Evolutionary conservation across 2,797 vertebrate species (phyloP).

Genomic region (Acanthornis magna): DNA sequence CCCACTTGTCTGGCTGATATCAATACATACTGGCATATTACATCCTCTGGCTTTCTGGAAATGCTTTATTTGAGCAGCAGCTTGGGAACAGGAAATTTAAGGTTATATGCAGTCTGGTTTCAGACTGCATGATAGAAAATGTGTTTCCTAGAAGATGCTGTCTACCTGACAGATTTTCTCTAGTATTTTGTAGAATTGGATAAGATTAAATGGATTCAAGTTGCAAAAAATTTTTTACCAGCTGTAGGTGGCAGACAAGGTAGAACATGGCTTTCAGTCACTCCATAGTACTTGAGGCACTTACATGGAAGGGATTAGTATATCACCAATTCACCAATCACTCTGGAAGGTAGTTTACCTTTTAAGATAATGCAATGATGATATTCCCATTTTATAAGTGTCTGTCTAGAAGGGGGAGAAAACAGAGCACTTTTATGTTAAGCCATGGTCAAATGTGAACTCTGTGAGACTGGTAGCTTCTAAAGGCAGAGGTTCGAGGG

Average conservation of each 20-base stretch:
- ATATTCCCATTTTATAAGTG: background rate
- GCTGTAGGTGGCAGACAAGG: background rate
- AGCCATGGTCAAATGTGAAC: background rate
- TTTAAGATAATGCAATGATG: background rate
- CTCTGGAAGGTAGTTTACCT: background rate
- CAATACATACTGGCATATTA: slow-evolving; percentile 51
- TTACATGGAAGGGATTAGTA: fast-evolving
- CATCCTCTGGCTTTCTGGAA: slow-evolving; percentile 66
- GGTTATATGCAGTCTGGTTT: slow-evolving; percentile 29
- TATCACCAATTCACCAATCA: background rate
- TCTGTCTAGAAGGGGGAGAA: background rate
- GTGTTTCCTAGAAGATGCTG: slow-evolving; percentile 42
- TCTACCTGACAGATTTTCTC: slow-evolving; percentile 17
- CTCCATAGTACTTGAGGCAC: background rate
- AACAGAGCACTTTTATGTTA: background rate
- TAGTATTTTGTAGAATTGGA: background rate
- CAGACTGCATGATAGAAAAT: slow-evolving; percentile 18
- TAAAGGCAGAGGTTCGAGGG: background rate
- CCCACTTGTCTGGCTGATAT: slow-evolving; percentile 53
- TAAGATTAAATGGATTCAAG: slow-evolving; percentile 14
- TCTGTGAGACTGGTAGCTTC: background rate
- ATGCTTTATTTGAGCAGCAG: slow-evolving; percentile 51
- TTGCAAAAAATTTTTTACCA: background rate
- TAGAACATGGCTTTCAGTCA: background rate
- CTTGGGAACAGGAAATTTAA: slow-evolving; percentile 66